Conservation (phyloP, 1,140 invertebrate genomes). For the Cataglyphis hispanica region DNA sequence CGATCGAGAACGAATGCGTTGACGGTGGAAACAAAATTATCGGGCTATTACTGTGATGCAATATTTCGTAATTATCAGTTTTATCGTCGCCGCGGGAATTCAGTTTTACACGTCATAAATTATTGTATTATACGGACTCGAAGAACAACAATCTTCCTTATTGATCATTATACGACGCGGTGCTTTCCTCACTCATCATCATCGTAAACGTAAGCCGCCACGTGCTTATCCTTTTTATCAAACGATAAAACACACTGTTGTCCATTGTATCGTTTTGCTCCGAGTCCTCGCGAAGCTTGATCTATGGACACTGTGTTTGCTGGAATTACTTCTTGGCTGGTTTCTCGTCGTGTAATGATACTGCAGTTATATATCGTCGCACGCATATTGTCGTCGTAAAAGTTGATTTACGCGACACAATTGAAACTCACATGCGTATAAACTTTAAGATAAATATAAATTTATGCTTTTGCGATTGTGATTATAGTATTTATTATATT, state of each 20-base stretch:
- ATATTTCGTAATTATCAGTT: slow-evolving; percentile 73
- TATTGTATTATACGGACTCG: slow-evolving; percentile 56
- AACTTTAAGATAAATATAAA: neutral
- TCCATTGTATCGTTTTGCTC: neutral
- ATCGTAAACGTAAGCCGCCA: slow-evolving; percentile 17
- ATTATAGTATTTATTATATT: neutral
- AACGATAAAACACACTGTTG: slow-evolving; percentile 41
- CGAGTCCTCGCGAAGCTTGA: neutral
- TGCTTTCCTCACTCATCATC: slow-evolving; percentile 24
- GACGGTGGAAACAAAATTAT: slow-evolving; percentile 56
- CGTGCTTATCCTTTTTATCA: slow-evolving; percentile 12
- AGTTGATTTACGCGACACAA: slow-evolving; percentile 18
- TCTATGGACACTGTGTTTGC: slow-evolving; percentile 14
- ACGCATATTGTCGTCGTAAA: neutral
- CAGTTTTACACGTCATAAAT: slow-evolving; percentile 42
- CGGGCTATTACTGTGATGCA: slow-evolving; percentile 52
- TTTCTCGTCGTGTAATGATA: slow-evolving; percentile 21
- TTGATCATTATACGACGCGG: slow-evolving; percentile 56
- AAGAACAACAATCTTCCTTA: slow-evolving; percentile 58
- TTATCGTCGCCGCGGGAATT: slow-evolving; percentile 59
- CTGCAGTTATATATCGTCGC: neutral
- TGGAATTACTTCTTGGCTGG: slow-evolving; percentile 25
- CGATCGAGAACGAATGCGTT: neutral
- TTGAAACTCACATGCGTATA: neutral
- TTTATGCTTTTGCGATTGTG: neutral